phyloP scores from a whole-genome alignment of 2,888 invertebrate species.

The Drosophila tripunctata region DNA sequence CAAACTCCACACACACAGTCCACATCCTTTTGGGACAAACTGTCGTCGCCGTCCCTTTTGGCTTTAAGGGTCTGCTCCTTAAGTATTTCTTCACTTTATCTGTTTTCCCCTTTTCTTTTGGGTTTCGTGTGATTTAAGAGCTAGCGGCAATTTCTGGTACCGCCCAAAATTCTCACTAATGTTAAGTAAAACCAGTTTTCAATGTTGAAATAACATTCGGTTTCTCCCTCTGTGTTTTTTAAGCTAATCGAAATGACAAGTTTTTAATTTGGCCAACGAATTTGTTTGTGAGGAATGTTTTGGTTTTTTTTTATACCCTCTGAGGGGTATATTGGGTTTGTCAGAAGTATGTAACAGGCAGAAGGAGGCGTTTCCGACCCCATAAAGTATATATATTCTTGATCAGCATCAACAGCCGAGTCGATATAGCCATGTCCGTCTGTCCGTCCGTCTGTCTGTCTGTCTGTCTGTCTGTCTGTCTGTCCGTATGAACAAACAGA shows the following conservation, averaged over 20 bases:
- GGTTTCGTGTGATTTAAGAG: conserved; percentile 44
- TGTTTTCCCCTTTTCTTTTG: conserved; percentile 20
- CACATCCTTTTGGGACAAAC: conserved; percentile 62
- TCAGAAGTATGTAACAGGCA: no score
- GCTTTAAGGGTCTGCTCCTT: conserved; percentile 39
- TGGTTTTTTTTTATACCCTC: no score
- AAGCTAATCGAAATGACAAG: conserved; percentile 75
- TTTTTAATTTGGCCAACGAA: conserved; percentile 57
- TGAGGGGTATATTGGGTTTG: no score
- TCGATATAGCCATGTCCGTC: no score
- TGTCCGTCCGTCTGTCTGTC: no score
- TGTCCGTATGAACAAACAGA: no score
- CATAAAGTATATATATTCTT: no score
- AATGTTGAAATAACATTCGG: conserved; percentile 10
- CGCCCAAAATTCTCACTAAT: conserved; percentile 60
- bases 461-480: no score
- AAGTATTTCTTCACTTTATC: conserved; percentile 20
- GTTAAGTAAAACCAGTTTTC: conserved; percentile 50
- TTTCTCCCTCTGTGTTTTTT: conserved; percentile 27
- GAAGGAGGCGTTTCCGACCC: no score
- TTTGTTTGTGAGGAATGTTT: conserved; percentile 26
- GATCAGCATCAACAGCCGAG: no score
- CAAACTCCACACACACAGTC: conserved; percentile 14
- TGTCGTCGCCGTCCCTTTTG: conserved; percentile 63
- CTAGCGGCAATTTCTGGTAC: conserved; percentile 46